A percentile compares a stretch with the other conserved stretches of the same genome.
These are phyloP conservation scores for Cyprinodon tularosa DNA, from an alignment of 2,113 vertebrate genomes.

Conservation along the genomic window DNA sequence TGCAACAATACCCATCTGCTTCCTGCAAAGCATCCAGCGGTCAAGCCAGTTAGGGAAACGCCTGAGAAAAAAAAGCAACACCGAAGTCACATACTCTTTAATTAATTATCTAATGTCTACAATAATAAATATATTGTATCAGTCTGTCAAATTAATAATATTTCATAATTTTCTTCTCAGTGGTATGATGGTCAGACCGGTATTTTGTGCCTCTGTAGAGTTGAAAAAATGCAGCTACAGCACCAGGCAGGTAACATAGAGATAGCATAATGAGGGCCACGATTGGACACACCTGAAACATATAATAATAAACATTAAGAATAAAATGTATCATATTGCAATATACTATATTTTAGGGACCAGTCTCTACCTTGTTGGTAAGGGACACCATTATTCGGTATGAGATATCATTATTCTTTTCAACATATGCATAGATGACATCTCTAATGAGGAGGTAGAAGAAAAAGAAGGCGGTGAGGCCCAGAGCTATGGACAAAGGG, in stretches of 20 bases:
- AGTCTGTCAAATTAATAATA: too few species aligned
- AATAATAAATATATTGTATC: too few species aligned
- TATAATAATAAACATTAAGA: background rate
- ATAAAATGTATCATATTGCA: background rate
- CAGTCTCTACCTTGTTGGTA: conserved; percentile 79
- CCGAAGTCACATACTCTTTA: background rate
- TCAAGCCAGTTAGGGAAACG: conserved; percentile 90
- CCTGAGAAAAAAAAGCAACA: conserved; percentile 31
- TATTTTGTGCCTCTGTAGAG: conserved; percentile 93
- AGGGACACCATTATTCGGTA: conserved; percentile 86
- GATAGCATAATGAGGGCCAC: conserved; percentile 85
- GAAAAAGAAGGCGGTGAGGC: conserved; percentile 81
- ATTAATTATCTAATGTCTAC: too few species aligned
- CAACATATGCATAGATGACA: conserved; percentile 79
- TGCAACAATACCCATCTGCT: conserved; percentile 90
- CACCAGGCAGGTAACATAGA: conserved; percentile 91
- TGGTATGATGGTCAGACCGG: conserved; percentile 49
- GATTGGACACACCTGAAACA: conserved; percentile 80
- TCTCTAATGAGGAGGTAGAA: conserved; percentile 83
- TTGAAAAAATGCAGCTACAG: conserved; percentile 88
- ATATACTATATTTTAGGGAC: background rate
- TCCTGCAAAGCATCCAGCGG: conserved; percentile 93
- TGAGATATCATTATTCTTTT: conserved; percentile 74
- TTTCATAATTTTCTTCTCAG: background rate
- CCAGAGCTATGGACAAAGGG: conserved; percentile 79